phyloP scores from a whole-genome alignment of 2,888 invertebrate genomes.

The Epirrita christyi region DNA sequence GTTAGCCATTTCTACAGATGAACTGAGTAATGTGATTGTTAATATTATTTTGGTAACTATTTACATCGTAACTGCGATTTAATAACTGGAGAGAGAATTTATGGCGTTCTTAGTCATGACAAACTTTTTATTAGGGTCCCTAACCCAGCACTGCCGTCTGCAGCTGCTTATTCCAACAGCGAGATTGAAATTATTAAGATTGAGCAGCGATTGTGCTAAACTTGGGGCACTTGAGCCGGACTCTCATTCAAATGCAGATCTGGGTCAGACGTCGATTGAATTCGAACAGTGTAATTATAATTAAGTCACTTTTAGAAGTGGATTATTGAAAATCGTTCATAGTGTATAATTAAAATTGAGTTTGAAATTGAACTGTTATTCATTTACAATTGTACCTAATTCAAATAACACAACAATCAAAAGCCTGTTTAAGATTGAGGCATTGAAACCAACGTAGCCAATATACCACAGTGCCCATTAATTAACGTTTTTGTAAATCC shows the following conservation, averaged over 20 bases:
- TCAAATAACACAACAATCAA: background rate
- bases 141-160: constrained; percentile 19
- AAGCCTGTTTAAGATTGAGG: no score
- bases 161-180: constrained; percentile 68
- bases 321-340: constrained; percentile 57
- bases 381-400: constrained; percentile 12
- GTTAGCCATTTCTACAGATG: no score
- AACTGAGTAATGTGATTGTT: no score
- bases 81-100: no score
- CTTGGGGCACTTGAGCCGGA: constrained; percentile 64
- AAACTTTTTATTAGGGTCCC: background rate
- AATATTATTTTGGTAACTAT: no score
- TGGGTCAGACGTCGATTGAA: constrained; percentile 76
- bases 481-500: no score
- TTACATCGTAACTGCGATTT: no score
- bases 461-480: no score
- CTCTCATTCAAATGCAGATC: constrained; percentile 78
- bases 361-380: constrained; percentile 17
- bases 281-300: constrained; percentile 69
- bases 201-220: constrained; percentile 73
- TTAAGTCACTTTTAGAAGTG: constrained; percentile 62
- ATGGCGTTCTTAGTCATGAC: background rate
- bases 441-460: background rate
- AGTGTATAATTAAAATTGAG: constrained; percentile 17
- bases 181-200: constrained; percentile 80